Conservation (phyloP, 2,888 invertebrate genomes). For the Drosophila kuntzei region DNA sequence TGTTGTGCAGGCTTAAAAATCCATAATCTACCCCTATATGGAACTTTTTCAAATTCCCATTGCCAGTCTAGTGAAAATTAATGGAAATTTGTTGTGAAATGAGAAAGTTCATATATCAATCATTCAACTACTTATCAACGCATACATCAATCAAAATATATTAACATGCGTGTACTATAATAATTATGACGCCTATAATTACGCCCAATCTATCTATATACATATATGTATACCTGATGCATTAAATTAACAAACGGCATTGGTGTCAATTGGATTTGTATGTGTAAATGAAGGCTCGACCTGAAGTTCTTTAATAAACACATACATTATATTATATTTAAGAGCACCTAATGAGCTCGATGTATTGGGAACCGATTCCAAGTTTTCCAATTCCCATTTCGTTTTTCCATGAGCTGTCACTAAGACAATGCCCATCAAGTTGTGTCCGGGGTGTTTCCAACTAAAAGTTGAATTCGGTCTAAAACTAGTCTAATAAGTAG, state of each 20-base stretch:
- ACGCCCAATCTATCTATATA: neutral
- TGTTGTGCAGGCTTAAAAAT: conserved; percentile 57
- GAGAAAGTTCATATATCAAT: conserved; percentile 32
- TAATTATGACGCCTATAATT: conserved; percentile 63
- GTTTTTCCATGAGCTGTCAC: conserved; percentile 6
- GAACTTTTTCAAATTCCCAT: conserved; percentile 25
- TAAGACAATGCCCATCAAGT: conserved; percentile 23
- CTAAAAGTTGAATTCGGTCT: neutral
- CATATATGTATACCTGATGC: conserved; percentile 13
- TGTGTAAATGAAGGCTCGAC: conserved; percentile 1
- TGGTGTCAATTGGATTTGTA: conserved; percentile 27
- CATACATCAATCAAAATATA: conserved; percentile 58
- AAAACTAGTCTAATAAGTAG: neutral
- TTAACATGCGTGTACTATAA: conserved; percentile 51
- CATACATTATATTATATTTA: conserved; percentile 1
- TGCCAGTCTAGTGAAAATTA: conserved; percentile 1
- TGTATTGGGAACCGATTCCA: neutral
- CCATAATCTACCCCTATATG: conserved; percentile 37
- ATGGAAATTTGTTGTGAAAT: neutral
- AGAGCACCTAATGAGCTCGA: conserved; percentile 11
- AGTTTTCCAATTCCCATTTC: conserved; percentile 4
- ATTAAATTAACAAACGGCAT: conserved; percentile 38
- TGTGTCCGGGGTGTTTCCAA: neutral
- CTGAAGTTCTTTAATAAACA: conserved; percentile 30
- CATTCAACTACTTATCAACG: conserved; percentile 42